Percentiles rank a stretch among this genome's conserved stretches.
phyloP scores from a whole-genome alignment of 1,140 invertebrate genomes.

The Papilio helenus region DNA sequence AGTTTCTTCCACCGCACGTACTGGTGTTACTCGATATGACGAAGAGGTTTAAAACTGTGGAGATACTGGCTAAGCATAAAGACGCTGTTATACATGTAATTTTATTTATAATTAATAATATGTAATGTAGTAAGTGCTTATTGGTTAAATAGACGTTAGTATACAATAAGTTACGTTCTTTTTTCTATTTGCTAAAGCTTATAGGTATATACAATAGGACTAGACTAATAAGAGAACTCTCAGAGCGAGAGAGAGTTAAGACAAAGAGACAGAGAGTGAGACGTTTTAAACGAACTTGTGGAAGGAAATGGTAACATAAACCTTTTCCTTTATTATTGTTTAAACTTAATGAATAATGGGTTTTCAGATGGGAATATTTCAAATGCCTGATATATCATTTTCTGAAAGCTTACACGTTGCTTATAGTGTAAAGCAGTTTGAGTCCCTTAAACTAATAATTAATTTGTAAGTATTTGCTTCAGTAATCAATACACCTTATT shows the following conservation, averaged over 20 bases:
- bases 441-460: constrained; percentile 44
- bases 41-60: constrained; percentile 62
- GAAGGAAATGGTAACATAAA: background rate
- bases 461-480: constrained; percentile 49
- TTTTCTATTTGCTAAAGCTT: too few relatives aligned
- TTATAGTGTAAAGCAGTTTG: constrained; percentile 65
- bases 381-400: constrained; percentile 47
- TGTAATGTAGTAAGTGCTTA: too few relatives aligned
- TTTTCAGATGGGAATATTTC: constrained; percentile 72
- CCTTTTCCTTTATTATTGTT: background rate
- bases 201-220: too few relatives aligned
- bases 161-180: too few relatives aligned
- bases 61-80: constrained; percentile 50
- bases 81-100: constrained; percentile 62
- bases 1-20: constrained; percentile 68
- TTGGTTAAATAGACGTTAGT: too few relatives aligned
- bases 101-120: constrained; percentile 6
- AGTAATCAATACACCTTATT: too few relatives aligned
- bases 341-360: background rate
- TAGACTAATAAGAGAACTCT: too few relatives aligned
- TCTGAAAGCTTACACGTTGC: constrained; percentile 54
- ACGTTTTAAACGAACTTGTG: too few relatives aligned
- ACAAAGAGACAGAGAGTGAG: too few relatives aligned
- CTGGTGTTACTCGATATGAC: constrained; percentile 64
- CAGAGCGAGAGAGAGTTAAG: too few relatives aligned